phyloP scores from a whole-genome alignment of 2,113 vertebrate species.

The Ageneiosus marmoratus region DNA sequence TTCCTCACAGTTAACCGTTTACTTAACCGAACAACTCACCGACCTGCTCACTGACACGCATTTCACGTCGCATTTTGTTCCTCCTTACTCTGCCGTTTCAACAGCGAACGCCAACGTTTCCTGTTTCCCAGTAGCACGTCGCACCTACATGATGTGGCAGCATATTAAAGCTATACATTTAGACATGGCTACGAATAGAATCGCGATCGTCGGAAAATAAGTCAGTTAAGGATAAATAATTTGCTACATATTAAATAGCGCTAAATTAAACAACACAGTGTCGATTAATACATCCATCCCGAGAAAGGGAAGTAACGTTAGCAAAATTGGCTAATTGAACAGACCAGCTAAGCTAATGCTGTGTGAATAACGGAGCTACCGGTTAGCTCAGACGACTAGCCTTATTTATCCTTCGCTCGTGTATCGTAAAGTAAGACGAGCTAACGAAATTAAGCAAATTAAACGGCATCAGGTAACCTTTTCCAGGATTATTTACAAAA shows the following conservation, averaged over 20 bases:
- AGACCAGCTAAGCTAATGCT: not conserved
- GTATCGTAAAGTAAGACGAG: not conserved
- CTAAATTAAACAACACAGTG: not conserved
- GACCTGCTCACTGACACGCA: not conserved
- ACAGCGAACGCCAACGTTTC: not conserved
- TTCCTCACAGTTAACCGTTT: not conserved
- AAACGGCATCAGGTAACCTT: not conserved
- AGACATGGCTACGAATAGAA: not conserved
- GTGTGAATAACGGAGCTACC: slow-evolving; percentile 31
- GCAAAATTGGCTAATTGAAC: not conserved
- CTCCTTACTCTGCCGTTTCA: not conserved
- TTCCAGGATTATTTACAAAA: too few relatives aligned
- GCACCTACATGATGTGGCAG: not conserved
- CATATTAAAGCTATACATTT: not conserved
- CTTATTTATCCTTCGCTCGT: not conserved
- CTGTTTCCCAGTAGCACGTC: slow-evolving; percentile 2
- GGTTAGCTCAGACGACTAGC: slow-evolving; percentile 23
- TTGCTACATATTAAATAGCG: too few relatives aligned
- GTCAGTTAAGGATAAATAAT: not conserved
- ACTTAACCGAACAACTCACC: not conserved
- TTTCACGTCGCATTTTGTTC: not conserved
- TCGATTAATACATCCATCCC: not conserved
- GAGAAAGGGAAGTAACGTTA: slow-evolving; percentile 3
- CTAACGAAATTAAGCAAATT: not conserved
- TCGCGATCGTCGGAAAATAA: too few relatives aligned